Evolutionary conservation across 2,113 vertebrate species (phyloP).

Genomic region (Heloderma charlesbogerti): DNA sequence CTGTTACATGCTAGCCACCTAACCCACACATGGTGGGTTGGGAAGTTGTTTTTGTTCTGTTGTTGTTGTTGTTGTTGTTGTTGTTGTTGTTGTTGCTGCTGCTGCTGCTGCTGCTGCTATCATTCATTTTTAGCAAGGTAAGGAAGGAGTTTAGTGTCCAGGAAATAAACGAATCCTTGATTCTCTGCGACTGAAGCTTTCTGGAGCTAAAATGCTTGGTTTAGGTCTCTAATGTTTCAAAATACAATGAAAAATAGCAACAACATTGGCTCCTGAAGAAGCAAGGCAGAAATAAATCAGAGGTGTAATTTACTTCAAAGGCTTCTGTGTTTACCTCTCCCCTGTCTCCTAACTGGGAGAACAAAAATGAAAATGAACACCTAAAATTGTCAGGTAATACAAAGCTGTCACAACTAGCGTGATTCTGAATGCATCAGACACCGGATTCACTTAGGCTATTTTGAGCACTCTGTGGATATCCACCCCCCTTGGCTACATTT

Average conservation of each 20-base stretch:
- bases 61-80: too few relatives aligned
- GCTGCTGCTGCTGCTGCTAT: too few relatives aligned
- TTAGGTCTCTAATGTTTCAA: conserved; percentile 64
- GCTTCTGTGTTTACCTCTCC: conserved; percentile 61
- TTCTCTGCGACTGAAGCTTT: conserved; percentile 55
- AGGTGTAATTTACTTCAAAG: conserved; percentile 69
- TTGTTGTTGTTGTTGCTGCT: too few relatives aligned
- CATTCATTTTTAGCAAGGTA: not conserved
- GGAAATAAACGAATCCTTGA: conserved; percentile 44
- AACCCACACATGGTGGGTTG: not conserved
- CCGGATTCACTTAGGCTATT: conserved; percentile 39
- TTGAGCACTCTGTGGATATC: conserved; percentile 40
- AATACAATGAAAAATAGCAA: conserved; percentile 69
- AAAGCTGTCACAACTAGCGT: conserved; percentile 36
- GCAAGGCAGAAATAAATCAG: conserved; percentile 70
- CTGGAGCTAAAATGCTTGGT: conserved; percentile 59
- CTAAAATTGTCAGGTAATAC: conserved; percentile 21
- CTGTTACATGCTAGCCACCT: not conserved
- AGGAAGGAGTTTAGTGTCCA: conserved; percentile 5
- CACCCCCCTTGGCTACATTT: conserved; percentile 37
- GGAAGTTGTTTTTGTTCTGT: conserved; percentile 14
- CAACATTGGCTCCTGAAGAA: conserved; percentile 55
- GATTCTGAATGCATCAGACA: conserved; percentile 48
- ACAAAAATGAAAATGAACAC: conserved; percentile 45
- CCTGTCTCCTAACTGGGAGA: conserved; percentile 55